These are phyloP conservation scores for Acrobasis suavella DNA, from an alignment of 2,888 invertebrate genomes.

Conservation along the genomic window DNA sequence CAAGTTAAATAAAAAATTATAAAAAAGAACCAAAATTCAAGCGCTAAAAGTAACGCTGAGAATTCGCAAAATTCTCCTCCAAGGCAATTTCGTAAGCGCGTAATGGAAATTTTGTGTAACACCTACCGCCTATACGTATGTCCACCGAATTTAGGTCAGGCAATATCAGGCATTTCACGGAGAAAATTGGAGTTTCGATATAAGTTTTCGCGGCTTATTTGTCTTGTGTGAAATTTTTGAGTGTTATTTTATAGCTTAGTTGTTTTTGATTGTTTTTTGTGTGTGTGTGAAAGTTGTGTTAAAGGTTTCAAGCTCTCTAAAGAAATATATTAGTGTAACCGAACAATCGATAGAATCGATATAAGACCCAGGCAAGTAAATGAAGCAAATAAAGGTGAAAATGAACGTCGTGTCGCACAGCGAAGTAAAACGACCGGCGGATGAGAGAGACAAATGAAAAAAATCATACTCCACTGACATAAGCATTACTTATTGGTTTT, in stretches of 20 bases:
- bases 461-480: too few relatives aligned
- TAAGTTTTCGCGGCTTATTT: slow-evolving; percentile 12
- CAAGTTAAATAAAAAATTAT: too few relatives aligned
- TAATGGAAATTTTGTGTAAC: slow-evolving; percentile 20
- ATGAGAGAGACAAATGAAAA: too few relatives aligned
- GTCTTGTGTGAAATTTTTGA: background rate
- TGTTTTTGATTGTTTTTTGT: background rate
- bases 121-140: background rate
- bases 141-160: slow-evolving; percentile 17
- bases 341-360: too few relatives aligned
- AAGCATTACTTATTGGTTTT: too few relatives aligned
- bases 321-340: too few relatives aligned
- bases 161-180: slow-evolving; percentile 10
- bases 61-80: too few relatives aligned
- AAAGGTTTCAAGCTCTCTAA: background rate
- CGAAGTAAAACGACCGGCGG: too few relatives aligned
- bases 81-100: slow-evolving; percentile 8
- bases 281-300: background rate
- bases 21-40: too few relatives aligned
- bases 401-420: too few relatives aligned
- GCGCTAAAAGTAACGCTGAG: slow-evolving; percentile 4
- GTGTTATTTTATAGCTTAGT: background rate
- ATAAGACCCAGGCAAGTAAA: too few relatives aligned
- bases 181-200: slow-evolving; percentile 17
- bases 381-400: too few relatives aligned